These are phyloP conservation scores for Pseudobourletiella spinata DNA, from an alignment of 1,140 invertebrate species.

Conservation along the genomic window DNA sequence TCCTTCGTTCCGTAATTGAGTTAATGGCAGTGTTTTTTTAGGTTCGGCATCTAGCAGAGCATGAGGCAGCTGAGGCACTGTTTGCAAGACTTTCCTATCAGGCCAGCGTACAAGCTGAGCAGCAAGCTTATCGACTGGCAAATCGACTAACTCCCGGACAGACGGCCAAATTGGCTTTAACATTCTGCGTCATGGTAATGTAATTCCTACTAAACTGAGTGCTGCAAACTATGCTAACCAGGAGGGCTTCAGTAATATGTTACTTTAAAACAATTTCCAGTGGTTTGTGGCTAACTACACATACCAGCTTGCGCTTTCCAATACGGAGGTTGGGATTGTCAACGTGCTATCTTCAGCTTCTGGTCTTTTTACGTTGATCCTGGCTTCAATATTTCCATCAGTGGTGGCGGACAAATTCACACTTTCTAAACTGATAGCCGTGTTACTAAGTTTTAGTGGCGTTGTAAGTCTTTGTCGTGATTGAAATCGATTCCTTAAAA, in stretches of 20 bases:
- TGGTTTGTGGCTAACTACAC: slow-evolving; percentile 75
- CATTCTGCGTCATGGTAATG: slow-evolving; percentile 70
- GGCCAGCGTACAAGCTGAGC: slow-evolving; percentile 62
- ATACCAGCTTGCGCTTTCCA: slow-evolving; percentile 65
- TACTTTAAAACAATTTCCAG: too few species aligned
- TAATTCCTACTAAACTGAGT: too few species aligned
- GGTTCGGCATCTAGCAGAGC: slow-evolving; percentile 68
- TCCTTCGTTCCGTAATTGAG: too few species aligned
- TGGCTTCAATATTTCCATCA: slow-evolving; percentile 71
- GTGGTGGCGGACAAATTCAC: slow-evolving; percentile 66
- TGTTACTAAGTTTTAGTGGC: slow-evolving; percentile 65
- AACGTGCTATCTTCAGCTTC: slow-evolving; percentile 73
- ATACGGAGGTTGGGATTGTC: slow-evolving; percentile 65
- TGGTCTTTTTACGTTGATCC: slow-evolving; percentile 69
- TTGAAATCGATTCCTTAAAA: too few species aligned
- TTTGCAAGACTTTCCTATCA: slow-evolving; percentile 75
- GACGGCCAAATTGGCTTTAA: slow-evolving; percentile 61
- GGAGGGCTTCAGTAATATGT: too few species aligned
- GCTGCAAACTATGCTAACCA: too few species aligned
- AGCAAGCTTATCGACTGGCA: slow-evolving; percentile 55
- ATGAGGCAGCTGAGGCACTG: slow-evolving; percentile 71
- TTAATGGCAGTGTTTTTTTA: slow-evolving; percentile 28
- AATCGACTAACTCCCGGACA: slow-evolving; percentile 59
- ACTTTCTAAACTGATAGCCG: slow-evolving; percentile 67
- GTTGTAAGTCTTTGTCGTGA: slow-evolving; percentile 50